Evolutionary conservation across 2,113 vertebrate species (phyloP).

Genomic region (Malurus melanocephalus): DNA sequence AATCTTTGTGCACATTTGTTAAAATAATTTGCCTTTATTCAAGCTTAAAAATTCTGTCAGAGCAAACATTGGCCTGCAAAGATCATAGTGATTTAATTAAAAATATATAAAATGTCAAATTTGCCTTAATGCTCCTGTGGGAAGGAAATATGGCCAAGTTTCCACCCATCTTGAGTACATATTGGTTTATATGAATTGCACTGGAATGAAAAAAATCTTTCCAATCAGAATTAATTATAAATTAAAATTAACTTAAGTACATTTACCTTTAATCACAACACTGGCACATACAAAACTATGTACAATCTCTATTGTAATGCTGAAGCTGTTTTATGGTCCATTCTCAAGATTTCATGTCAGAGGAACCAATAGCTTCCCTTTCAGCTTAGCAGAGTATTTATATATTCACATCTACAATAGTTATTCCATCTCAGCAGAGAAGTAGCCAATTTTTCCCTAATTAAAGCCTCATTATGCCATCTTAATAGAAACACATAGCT

Average conservation of each 20-base stretch:
- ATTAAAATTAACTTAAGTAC: not conserved
- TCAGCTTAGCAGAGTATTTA: not conserved
- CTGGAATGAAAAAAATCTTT: not conserved
- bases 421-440: not conserved
- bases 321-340: not conserved
- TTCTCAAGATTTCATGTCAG: not conserved
- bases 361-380: not conserved
- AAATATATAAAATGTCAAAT: not conserved
- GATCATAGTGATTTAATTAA: constrained; percentile 42
- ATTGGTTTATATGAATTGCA: not conserved
- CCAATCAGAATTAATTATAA: not conserved
- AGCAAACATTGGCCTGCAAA: not conserved
- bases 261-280: not conserved
- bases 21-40: constrained; percentile 40
- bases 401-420: not conserved
- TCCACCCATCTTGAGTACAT: not conserved
- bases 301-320: not conserved
- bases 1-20: constrained; percentile 17
- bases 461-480: constrained; percentile 10
- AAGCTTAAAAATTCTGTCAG: constrained; percentile 27
- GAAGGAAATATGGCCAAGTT: not conserved
- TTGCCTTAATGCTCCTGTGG: not conserved
- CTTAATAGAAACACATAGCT: not conserved
- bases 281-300: not conserved
- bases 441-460: not conserved